Evolutionary conservation across 2,113 vertebrate genomes (phyloP).

Genomic region (Dasyornis broadbenti): DNA sequence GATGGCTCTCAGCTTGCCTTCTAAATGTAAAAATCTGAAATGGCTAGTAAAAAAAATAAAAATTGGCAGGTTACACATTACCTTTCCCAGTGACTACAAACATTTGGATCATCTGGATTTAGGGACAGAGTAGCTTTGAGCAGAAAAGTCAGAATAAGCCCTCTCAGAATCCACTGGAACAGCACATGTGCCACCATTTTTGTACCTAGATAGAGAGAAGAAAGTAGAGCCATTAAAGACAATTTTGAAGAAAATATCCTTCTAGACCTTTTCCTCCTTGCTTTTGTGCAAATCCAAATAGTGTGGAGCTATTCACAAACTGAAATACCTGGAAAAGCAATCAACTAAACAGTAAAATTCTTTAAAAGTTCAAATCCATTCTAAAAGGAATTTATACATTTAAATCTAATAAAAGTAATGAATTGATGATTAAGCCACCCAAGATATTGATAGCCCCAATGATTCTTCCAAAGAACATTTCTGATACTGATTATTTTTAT

Average conservation of each 20-base stretch:
- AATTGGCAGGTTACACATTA: conserved; percentile 41
- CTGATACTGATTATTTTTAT: background rate
- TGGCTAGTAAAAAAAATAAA: background rate
- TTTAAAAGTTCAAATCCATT: background rate
- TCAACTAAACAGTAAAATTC: background rate
- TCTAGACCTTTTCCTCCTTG: background rate
- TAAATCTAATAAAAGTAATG: background rate
- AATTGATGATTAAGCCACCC: background rate
- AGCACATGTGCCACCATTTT: conserved; percentile 71
- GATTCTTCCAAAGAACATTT: background rate
- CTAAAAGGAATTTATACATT: background rate
- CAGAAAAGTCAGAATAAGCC: conserved; percentile 69
- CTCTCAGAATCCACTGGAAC: conserved; percentile 60
- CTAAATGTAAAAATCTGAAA: background rate
- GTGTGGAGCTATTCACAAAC: background rate
- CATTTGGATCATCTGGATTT: conserved; percentile 97
- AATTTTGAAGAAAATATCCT: background rate
- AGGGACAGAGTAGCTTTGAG: conserved; percentile 72
- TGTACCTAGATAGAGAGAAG: conserved; percentile 46
- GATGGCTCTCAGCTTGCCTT: background rate
- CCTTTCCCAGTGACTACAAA: conserved; percentile 99
- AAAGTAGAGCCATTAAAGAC: background rate
- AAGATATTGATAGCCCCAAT: background rate
- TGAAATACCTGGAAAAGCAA: background rate
- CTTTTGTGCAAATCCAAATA: background rate